Conservation (phyloP, 1,140 invertebrate species). For the Eurosta solidaginis region DNA sequence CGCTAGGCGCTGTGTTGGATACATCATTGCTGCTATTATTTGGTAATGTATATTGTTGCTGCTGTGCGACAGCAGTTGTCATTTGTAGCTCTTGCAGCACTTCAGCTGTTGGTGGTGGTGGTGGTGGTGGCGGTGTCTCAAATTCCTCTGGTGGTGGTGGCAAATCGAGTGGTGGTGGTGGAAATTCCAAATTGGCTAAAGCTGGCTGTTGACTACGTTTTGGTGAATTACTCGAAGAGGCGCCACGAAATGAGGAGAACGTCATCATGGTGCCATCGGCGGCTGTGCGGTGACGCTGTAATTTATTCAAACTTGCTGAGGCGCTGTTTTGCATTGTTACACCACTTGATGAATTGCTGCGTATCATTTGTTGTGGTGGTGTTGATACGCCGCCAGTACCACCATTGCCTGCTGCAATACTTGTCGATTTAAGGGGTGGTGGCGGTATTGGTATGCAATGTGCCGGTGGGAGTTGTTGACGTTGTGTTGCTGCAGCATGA, state of each 20-base stretch:
- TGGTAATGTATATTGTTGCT: slow-evolving; percentile 30
- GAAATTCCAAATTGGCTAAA: slow-evolving; percentile 82
- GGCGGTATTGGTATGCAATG: not conserved
- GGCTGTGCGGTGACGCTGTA: slow-evolving; percentile 62
- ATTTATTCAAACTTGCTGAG: slow-evolving; percentile 61
- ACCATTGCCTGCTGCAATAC: slow-evolving; percentile 54
- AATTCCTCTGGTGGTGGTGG: slow-evolving; percentile 75
- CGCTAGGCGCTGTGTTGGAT: slow-evolving; percentile 68
- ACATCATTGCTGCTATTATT: slow-evolving; percentile 64
- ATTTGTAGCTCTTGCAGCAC: slow-evolving; percentile 29
- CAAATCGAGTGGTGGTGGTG: slow-evolving; percentile 75
- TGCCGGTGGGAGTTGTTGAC: slow-evolving; percentile 25
- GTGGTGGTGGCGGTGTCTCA: slow-evolving; percentile 56
- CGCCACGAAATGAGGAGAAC: slow-evolving; percentile 61
- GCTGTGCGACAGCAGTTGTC: slow-evolving; percentile 34
- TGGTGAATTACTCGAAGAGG: slow-evolving; percentile 61
- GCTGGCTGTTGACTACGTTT: slow-evolving; percentile 64
- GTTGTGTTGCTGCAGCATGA: slow-evolving; percentile 29
- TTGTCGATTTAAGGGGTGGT: not conserved
- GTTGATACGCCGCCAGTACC: slow-evolving; percentile 65
- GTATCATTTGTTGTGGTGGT: slow-evolving; percentile 72
- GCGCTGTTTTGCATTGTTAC: slow-evolving; percentile 68
- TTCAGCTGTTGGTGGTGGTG: slow-evolving; percentile 49
- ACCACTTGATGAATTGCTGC: slow-evolving; percentile 81
- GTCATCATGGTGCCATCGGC: slow-evolving; percentile 59